Evolutionary conservation across 2,797 vertebrate genomes (phyloP).

Genomic region (Gambusia yucatana): DNA sequence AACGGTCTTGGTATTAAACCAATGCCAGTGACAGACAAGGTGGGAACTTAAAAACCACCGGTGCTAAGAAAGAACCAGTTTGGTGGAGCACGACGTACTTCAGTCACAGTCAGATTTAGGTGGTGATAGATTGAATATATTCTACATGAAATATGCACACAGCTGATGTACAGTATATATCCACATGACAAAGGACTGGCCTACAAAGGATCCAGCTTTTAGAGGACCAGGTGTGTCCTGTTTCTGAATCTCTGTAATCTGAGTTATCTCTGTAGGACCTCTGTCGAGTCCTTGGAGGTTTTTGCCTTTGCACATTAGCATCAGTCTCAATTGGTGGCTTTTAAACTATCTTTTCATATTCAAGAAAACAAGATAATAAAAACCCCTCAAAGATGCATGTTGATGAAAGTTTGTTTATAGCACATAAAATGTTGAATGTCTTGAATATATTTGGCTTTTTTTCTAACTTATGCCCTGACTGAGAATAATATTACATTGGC

Average conservation of each 20-base stretch:
- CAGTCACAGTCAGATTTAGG: not conserved
- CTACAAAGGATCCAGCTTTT: not conserved
- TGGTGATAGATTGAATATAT: not conserved
- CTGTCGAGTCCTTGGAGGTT: not conserved
- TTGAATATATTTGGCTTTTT: constrained; percentile 1
- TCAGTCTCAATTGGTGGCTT: not conserved
- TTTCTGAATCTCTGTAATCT: not conserved
- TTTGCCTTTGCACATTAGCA: not conserved
- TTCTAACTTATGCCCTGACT: not conserved
- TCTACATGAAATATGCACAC: not conserved
- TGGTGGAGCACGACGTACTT: not conserved
- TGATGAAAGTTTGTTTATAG: not conserved
- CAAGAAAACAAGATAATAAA: not conserved
- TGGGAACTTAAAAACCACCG: not conserved
- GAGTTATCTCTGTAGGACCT: not conserved
- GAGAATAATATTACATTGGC: not conserved
- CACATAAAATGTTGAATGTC: not conserved
- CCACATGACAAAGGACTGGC: not conserved
- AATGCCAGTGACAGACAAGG: not conserved
- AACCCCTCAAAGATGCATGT: not conserved
- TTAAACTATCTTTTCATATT: not conserved
- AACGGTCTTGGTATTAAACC: not conserved
- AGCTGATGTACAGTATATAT: not conserved
- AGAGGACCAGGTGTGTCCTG: not conserved
- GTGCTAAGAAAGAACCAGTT: not conserved